phyloP scores from a whole-genome alignment of 1,140 invertebrate species.

The Thaumetopoea pityocampa region DNA sequence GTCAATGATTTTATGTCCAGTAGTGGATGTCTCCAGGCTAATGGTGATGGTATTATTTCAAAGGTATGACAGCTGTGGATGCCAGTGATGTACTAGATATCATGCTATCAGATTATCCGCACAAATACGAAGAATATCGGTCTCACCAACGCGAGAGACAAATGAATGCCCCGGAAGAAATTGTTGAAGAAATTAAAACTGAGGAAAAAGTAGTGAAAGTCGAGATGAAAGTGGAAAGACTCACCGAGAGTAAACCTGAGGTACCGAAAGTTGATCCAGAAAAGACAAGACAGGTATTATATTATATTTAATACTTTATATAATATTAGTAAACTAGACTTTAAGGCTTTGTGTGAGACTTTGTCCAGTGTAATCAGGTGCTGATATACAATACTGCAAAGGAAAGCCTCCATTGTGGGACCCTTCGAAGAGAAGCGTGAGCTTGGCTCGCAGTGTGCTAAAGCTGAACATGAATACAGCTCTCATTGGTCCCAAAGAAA shows the following conservation, averaged over 20 bases:
- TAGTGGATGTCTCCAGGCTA: too few relatives aligned
- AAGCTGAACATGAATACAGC: too few relatives aligned
- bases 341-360: too few relatives aligned
- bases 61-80: slow-evolving; percentile 92
- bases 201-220: slow-evolving; percentile 35
- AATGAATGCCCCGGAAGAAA: slow-evolving; percentile 56
- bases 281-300: slow-evolving; percentile 55
- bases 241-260: slow-evolving; percentile 44
- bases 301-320: too few relatives aligned
- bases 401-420: too few relatives aligned
- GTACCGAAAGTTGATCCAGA: slow-evolving; percentile 57
- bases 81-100: slow-evolving; percentile 95
- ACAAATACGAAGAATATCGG: slow-evolving; percentile 95
- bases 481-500: too few relatives aligned
- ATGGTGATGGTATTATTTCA: background rate
- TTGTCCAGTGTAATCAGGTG: too few relatives aligned
- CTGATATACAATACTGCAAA: too few relatives aligned
- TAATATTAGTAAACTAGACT: too few relatives aligned
- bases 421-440: too few relatives aligned
- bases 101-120: slow-evolving; percentile 95
- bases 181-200: slow-evolving; percentile 49
- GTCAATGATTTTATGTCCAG: too few relatives aligned
- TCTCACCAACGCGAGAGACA: slow-evolving; percentile 88
- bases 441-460: too few relatives aligned
- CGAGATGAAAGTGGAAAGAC: slow-evolving; percentile 43